Base-by-base conservation (phyloP, 2,888 invertebrate genomes). In the Leptopilina myrica region DNA sequence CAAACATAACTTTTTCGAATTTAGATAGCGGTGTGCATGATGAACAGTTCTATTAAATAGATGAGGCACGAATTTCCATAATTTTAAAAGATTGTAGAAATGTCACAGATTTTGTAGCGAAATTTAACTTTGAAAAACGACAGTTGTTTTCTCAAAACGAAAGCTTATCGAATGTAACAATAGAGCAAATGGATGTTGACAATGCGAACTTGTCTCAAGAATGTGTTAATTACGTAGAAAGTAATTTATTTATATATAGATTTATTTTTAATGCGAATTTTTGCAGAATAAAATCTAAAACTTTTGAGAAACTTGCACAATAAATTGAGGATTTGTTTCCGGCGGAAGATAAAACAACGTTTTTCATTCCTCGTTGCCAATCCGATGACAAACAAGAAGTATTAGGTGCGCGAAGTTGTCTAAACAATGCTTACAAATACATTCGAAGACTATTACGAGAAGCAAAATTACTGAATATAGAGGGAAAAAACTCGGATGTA, bases 251-350 rank as follows among this genome's bases (percentile, higher is more conserved):
- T 56, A 5, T 56, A 56, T 56, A 59, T 59, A 59, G 3, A 59
- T 59, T 49, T 49, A 49, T 59, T 59, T 59, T 59, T 59, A 59
- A 59, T n/a, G 14, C 59, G 11, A 59, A 59, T 5, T n/a, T 59
- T 59, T 59, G 4, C 59, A 59, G 59, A n/a, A 59, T 59, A 59
- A 59, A 59, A 15, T 59, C 59, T 59, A 7, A n/a, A n/a, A 59
- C 59, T 59, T 59, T 59, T 59, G n/a, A 59, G 15, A 59, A 59
- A 14, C 59, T 59, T 59, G n/a, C 59, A 5, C 59, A 59, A 59
- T n/a, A 59, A 59, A 59, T 59, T 59, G 2, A 59, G 59, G 59
- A 59, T 11, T n/a, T 59, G 59, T 59, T 59, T 59, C 59, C 59
- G 59, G n/a, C 14, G n/a, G 59, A 59, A 59, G 59, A 59, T n/a